These are phyloP conservation scores for Cichlasoma orientale DNA, from an alignment of 2,797 vertebrate genomes.

Conservation along the genomic window DNA sequence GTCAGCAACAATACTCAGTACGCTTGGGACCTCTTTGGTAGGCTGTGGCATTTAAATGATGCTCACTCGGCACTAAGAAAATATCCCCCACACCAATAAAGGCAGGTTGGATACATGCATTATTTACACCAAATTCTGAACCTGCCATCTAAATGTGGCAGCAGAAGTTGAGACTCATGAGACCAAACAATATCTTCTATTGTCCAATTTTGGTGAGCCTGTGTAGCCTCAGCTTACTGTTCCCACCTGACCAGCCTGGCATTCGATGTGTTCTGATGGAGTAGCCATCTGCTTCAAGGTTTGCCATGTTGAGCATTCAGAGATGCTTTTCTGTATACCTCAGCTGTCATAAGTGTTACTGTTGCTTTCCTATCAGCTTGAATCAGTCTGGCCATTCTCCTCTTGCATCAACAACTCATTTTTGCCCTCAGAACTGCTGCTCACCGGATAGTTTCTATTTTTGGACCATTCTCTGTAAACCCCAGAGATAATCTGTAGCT, in stretches of 20 bases:
- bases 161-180: not conserved
- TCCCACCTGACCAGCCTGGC: not conserved
- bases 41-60: not conserved
- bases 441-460: fast-evolving
- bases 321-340: not conserved
- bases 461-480: fast-evolving
- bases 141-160: not conserved
- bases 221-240: not conserved
- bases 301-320: not conserved
- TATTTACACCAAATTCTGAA: not conserved
- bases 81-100: not conserved
- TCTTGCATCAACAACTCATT: not conserved
- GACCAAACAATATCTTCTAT: not conserved
- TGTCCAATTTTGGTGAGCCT: not conserved
- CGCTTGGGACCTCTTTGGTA: no score
- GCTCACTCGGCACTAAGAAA: not conserved
- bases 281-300: not conserved
- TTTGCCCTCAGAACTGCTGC: not conserved
- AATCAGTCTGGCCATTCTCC: not conserved
- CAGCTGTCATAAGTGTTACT: not conserved
- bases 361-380: not conserved
- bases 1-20: not conserved
- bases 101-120: not conserved
- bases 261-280: not conserved
- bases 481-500: not conserved